These are phyloP conservation scores for Steinernema carpocapsae DNA, from an alignment of 2,888 invertebrate genomes.

Conservation along the genomic window DNA sequence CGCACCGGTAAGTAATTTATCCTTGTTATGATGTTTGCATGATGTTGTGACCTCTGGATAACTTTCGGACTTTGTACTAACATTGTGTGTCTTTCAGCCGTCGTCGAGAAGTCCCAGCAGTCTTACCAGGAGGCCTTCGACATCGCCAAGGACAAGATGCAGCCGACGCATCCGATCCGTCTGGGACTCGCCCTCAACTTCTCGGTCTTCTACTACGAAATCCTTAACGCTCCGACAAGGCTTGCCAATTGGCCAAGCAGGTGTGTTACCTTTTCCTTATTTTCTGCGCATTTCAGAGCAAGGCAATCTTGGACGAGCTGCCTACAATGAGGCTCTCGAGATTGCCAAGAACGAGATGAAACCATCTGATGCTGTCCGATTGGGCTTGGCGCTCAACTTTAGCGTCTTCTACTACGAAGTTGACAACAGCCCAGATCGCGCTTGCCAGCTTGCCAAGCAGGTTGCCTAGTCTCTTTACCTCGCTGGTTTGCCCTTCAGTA, in stretches of 20 bases:
- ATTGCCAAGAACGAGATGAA: slow-evolving; percentile 96
- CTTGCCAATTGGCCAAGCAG: slow-evolving; percentile 98
- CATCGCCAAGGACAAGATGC: slow-evolving; percentile 95
- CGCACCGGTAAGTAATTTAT: slow-evolving; percentile 81
- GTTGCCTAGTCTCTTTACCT: slow-evolving; percentile 72
- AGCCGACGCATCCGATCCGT: slow-evolving; percentile 95
- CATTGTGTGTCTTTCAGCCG: slow-evolving; percentile 73
- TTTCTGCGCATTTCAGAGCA: slow-evolving; percentile 76
- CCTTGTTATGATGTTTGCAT: background rate
- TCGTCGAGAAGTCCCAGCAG: slow-evolving; percentile 91
- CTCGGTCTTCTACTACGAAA: slow-evolving; percentile 99
- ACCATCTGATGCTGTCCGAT: slow-evolving; percentile 96
- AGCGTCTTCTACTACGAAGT: slow-evolving; percentile 99
- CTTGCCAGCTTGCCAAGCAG: slow-evolving; percentile 99
- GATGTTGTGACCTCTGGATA: background rate
- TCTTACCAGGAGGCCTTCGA: slow-evolving; percentile 97
- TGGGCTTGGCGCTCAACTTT: slow-evolving; percentile 98
- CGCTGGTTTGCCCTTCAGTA: background rate
- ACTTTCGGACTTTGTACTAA: background rate
- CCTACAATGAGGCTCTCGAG: slow-evolving; percentile 97
- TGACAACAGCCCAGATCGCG: slow-evolving; percentile 95
- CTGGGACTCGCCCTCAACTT: slow-evolving; percentile 97
- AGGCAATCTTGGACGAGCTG: slow-evolving; percentile 91
- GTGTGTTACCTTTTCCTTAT: slow-evolving; percentile 71
- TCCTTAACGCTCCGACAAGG: slow-evolving; percentile 96